phyloP scores from a whole-genome alignment of 2,888 invertebrate genomes.

The Nephrocerus scutellatus region DNA sequence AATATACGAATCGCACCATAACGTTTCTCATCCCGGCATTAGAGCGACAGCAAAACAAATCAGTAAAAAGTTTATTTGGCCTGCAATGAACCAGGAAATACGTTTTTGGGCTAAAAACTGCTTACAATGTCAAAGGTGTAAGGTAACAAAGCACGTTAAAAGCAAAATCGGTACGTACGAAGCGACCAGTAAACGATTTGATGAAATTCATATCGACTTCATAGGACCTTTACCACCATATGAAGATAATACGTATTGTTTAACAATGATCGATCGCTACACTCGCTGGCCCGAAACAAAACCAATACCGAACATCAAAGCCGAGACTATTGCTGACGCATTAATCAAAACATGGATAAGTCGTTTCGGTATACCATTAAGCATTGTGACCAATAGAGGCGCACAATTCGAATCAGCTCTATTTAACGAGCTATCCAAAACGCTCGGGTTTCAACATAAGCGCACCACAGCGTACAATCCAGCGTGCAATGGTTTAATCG shows the following conservation, averaged over 20 bases:
- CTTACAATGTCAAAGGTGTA: constrained; percentile 4
- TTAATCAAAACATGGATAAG: constrained; percentile 4
- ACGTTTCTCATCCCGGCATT: constrained; percentile 6
- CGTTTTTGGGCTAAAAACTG: not conserved
- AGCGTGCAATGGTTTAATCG: constrained; percentile 7
- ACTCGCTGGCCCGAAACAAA: constrained; percentile 12
- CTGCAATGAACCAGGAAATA: constrained; percentile 1
- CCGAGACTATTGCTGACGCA: constrained; percentile 1
- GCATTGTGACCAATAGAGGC: constrained; percentile 7
- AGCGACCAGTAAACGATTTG: constrained; percentile 1
- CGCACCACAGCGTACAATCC: constrained; percentile 6
- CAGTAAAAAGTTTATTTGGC: constrained; percentile 6
- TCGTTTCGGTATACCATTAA: constrained; percentile 5
- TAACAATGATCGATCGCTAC: constrained; percentile 10
- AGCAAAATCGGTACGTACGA: not conserved
- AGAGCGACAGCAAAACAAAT: not conserved
- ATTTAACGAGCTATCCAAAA: constrained; percentile 6
- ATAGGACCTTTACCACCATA: constrained; percentile 9
- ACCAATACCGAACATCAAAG: constrained; percentile 6
- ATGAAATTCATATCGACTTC: constrained; percentile 5
- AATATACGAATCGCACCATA: not conserved
- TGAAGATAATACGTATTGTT: not conserved
- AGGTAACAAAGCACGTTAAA: constrained; percentile 2
- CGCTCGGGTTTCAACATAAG: constrained; percentile 3
- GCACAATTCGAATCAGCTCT: constrained; percentile 7